Evolutionary conservation across 1,140 invertebrate genomes (phyloP).

Genomic region (Zeugodacus cucurbitae): DNA sequence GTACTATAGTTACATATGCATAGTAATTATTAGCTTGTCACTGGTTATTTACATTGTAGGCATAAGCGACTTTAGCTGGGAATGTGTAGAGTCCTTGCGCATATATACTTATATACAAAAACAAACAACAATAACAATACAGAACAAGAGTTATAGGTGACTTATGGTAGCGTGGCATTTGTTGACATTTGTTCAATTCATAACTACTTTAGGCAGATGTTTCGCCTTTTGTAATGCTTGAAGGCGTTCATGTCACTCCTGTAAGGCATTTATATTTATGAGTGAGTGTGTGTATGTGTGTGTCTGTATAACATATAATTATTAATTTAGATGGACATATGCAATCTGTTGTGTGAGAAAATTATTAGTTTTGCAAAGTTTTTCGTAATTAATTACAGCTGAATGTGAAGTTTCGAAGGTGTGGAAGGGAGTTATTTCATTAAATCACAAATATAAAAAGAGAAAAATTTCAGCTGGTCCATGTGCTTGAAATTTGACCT

Average conservation of each 20-base stretch:
- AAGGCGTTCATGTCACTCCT: not conserved
- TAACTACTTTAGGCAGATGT: not conserved
- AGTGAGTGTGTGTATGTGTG: not conserved
- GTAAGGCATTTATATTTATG: not conserved
- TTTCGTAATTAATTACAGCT: not conserved
- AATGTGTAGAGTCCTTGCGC: not conserved
- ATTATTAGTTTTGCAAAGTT: not conserved
- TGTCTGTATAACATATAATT: not conserved
- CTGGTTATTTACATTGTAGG: not conserved
- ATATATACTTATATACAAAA: not conserved
- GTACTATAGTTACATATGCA: not conserved
- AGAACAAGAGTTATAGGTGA: not conserved
- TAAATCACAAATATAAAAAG: no score
- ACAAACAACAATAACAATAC: not conserved
- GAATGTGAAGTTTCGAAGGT: not conserved
- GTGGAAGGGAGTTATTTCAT: no score
- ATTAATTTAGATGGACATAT: not conserved
- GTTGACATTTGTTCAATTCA: not conserved
- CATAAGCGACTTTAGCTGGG: not conserved
- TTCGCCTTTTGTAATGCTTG: not conserved
- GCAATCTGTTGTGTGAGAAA: not conserved
- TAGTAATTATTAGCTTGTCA: conserved; percentile 32
- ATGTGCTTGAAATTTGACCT: no score
- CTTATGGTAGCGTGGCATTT: not conserved
- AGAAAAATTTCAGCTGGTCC: no score